Evolutionary conservation across 2,113 vertebrate species (phyloP), one percentile per base, ranked within the genome.

Genomic region (Illadopsis cleaveri): DNA sequence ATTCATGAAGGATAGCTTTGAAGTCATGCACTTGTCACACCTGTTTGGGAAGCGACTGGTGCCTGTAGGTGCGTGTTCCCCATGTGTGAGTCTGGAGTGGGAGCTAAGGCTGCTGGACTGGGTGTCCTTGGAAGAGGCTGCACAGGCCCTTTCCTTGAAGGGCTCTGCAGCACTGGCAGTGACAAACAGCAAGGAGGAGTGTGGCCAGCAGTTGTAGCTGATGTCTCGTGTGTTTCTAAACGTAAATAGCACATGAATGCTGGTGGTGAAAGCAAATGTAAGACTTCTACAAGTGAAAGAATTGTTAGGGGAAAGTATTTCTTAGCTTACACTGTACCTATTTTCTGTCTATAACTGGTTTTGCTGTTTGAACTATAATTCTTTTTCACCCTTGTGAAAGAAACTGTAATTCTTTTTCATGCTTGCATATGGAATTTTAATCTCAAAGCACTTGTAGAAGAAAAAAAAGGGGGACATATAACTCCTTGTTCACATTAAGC

Each of bases 91-190:
- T 33, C 47, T 62, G 56, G 14, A 48, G 22, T 7, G 28, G 54
- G 58, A 73, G 2, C 30, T 3, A 0, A 0, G 5, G 35, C 54
- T 84, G 42, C 68, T 2, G 27, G 3, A 6, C 37, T 23, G 6
- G 10, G 9, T 72, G 62, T 30, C 37, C 20, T 0, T 3, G 33
- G 76, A 54, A 38, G 16, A 75, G 42, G 51, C 37, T 50, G 33
- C n/a, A 13, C 44, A 20, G 24, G 24, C 23, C 62, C 66, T 77
- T 65, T 40, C 11, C 33, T 27, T 35, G 38, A 10, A 24, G 35
- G 17, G 24, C 37, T 69, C n/a, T 82, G 28, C 40, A 35, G 33
- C 3, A 1, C 51, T 53, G 37, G 10, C 47, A 3, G 2, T 51
- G 50, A 37, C 38, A 54, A 66, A 28, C 3, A 11, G 44, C 16